Evolutionary conservation across 1,140 invertebrate genomes (phyloP).

Genomic region (Dermatophagoides farinae): DNA sequence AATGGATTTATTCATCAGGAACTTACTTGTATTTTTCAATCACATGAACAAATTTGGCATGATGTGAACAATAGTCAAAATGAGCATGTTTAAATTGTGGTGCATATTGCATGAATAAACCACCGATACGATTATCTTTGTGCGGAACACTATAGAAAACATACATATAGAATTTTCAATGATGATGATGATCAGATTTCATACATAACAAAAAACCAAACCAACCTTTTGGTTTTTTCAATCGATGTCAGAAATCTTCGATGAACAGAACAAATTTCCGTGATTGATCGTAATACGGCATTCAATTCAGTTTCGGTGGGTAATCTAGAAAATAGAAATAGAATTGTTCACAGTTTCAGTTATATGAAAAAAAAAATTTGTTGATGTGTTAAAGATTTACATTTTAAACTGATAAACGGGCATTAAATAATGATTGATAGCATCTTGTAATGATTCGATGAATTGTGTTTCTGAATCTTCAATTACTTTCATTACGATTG

Average conservation of each 20-base stretch:
- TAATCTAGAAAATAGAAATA: slow-evolving; percentile 35
- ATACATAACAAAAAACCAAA: slow-evolving; percentile 1
- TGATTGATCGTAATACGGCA: slow-evolving; percentile 36
- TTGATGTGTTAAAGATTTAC: slow-evolving; percentile 41
- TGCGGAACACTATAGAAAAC: slow-evolving; percentile 32
- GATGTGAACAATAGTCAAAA: slow-evolving; percentile 64
- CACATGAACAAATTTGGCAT: slow-evolving; percentile 75
- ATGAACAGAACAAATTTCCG: slow-evolving; percentile 10
- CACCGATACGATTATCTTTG: slow-evolving; percentile 64
- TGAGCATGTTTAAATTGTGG: slow-evolving; percentile 65
- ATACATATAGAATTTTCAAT: too few species aligned
- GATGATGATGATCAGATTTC: too few species aligned
- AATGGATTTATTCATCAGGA: too few species aligned
- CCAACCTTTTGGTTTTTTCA: slow-evolving; percentile 1
- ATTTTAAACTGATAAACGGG: slow-evolving; percentile 60
- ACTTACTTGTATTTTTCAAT: slow-evolving; percentile 68
- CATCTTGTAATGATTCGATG: slow-evolving; percentile 61
- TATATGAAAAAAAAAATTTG: neutral
- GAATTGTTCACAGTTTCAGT: neutral
- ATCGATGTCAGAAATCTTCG: neutral
- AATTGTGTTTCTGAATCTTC: slow-evolving; percentile 75
- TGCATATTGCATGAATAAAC: slow-evolving; percentile 67
- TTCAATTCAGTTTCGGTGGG: slow-evolving; percentile 53
- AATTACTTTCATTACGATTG: slow-evolving; percentile 61
- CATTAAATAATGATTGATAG: slow-evolving; percentile 59